A percentile compares a stretch with the other conserved stretches of the same genome.
Conservation (phyloP, 2,888 invertebrate genomes). For the Drosophila seclusa region DNA sequence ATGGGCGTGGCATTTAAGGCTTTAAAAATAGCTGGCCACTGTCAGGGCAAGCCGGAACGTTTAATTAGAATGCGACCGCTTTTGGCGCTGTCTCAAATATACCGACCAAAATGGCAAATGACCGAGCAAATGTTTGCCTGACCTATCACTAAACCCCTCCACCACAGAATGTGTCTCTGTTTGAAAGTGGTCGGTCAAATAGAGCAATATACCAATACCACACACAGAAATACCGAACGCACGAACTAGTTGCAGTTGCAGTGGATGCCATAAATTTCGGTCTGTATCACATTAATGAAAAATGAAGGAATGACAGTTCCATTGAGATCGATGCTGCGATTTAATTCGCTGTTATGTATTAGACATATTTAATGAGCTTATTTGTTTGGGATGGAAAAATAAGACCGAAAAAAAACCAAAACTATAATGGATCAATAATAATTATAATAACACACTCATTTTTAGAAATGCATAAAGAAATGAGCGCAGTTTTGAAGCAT, state of each 20-base stretch:
- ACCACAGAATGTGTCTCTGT: slow-evolving; percentile 18
- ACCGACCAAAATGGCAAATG: slow-evolving; percentile 33
- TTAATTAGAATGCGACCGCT: slow-evolving; percentile 71
- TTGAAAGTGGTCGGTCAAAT: slow-evolving; percentile 29
- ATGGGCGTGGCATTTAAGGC: slow-evolving; percentile 71
- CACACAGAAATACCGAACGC: not conserved
- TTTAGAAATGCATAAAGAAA: not conserved
- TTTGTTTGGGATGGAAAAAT: no score
- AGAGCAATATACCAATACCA: slow-evolving; percentile 11
- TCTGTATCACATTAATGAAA: slow-evolving; percentile 13
- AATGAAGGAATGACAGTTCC: not conserved
- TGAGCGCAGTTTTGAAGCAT: not conserved
- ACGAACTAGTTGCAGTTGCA: not conserved
- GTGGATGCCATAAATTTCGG: not conserved
- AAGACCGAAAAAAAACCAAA: not conserved
- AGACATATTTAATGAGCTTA: not conserved
- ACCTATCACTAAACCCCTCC: not conserved
- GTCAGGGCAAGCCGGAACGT: slow-evolving; percentile 62
- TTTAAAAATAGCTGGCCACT: slow-evolving; percentile 57
- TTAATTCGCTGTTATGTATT: no score
- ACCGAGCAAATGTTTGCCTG: slow-evolving; percentile 9
- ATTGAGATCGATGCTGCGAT: not conserved
- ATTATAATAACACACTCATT: no score
- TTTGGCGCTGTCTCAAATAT: slow-evolving; percentile 36
- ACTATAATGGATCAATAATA: not conserved